Evolutionary conservation across 2,888 invertebrate genomes (phyloP).

Genomic region (Andrena bucephala): DNA sequence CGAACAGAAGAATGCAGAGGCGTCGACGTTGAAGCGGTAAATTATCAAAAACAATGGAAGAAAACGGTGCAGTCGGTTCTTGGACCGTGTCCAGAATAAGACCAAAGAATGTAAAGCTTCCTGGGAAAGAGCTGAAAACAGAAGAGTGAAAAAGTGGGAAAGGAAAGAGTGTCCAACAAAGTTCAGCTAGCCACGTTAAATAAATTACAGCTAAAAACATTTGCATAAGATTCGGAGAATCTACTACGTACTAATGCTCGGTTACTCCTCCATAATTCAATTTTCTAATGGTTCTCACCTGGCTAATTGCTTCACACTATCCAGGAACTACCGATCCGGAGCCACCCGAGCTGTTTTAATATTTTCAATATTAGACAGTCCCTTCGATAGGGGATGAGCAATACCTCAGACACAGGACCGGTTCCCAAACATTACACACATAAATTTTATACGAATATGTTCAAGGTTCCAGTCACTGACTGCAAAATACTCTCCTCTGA

Average conservation of each 20-base stretch:
- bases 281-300: neutral
- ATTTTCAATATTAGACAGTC: no score
- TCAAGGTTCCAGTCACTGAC: neutral
- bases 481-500: neutral
- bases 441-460: neutral
- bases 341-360: no score
- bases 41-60: constrained; percentile 55
- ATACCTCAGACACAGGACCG: no score
- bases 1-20: constrained; percentile 39
- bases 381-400: no score
- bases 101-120: constrained; percentile 33
- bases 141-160: neutral
- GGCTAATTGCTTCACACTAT: neutral
- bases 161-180: neutral
- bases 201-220: neutral
- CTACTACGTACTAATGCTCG: neutral
- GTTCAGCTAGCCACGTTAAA: neutral
- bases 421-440: no score
- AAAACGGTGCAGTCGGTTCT: constrained; percentile 37
- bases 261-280: neutral
- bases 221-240: neutral
- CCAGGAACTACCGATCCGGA: neutral
- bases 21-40: constrained; percentile 52
- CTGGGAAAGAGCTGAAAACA: constrained; percentile 16
- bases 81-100: constrained; percentile 49